phyloP scores from a whole-genome alignment of 92 coral and sea anemone species.

The Umimayanthus kanabou region DNA sequence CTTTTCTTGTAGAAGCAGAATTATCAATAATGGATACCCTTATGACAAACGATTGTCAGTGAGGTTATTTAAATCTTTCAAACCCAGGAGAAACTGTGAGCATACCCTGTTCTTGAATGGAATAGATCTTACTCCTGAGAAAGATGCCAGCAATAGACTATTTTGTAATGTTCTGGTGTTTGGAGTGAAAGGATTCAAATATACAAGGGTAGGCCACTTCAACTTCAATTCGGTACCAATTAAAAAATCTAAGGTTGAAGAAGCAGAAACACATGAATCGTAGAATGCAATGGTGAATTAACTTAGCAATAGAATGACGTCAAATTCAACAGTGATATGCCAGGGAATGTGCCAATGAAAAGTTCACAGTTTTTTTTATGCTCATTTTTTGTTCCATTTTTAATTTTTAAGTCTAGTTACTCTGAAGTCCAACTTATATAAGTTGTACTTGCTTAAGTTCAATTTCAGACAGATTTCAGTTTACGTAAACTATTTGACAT shows the following conservation, averaged over 20 bases:
- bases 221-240: slow-evolving; percentile 20
- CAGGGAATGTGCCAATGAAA: not conserved
- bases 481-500: no score
- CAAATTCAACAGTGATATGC: slow-evolving; percentile 18
- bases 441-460: no score
- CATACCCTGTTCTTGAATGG: not conserved
- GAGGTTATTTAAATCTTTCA: not conserved
- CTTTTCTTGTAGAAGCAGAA: slow-evolving; percentile 26
- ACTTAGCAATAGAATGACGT: slow-evolving; percentile 12
- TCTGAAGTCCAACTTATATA: no score
- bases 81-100: not conserved
- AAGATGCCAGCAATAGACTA: not conserved
- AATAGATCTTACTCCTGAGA: not conserved
- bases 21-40: not conserved
- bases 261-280: not conserved
- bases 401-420: not conserved
- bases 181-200: not conserved
- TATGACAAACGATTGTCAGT: not conserved
- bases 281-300: slow-evolving; percentile 13
- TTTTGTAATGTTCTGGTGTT: not conserved
- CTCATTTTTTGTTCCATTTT: not conserved
- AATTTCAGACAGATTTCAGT: no score
- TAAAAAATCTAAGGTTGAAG: not conserved
- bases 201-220: not conserved
- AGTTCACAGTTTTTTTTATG: slow-evolving; percentile 23